A percentile compares a stretch with the other conserved stretches of the same genome.
Evolutionary conservation across 2,797 vertebrate genomes (phyloP).

Genomic region (Tragopan temminckii): DNA sequence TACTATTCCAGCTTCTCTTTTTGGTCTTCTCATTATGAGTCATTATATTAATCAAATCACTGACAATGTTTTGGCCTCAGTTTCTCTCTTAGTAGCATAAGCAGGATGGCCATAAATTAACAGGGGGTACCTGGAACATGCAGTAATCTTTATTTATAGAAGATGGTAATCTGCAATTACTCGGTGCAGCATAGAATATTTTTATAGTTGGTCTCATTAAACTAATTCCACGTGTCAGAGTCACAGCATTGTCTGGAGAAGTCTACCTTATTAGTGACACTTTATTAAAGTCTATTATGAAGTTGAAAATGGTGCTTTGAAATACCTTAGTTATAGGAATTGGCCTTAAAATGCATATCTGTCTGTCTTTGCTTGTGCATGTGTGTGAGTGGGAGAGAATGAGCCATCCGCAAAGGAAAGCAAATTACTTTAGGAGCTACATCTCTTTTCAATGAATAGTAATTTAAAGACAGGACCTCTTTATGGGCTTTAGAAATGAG

Average conservation of each 20-base stretch:
- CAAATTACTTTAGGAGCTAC: conserved; percentile 1
- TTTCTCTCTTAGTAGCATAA: background rate
- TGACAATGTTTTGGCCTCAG: background rate
- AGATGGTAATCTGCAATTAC: background rate
- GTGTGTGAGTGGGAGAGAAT: background rate
- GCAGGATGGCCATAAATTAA: background rate
- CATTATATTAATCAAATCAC: background rate
- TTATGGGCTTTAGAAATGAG: conserved; percentile 36
- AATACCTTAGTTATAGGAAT: background rate
- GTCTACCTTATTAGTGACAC: background rate
- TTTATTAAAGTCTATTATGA: background rate
- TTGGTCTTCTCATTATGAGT: background rate
- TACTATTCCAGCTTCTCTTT: background rate
- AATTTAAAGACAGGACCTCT: conserved; percentile 63
- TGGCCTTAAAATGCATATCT: background rate
- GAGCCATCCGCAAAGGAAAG: background rate
- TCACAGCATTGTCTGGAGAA: background rate
- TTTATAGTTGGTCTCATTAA: background rate
- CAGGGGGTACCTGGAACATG: background rate
- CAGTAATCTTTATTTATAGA: background rate
- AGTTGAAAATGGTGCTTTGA: background rate
- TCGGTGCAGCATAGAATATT: background rate
- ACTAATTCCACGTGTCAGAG: background rate
- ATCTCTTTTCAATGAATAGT: conserved; percentile 32
- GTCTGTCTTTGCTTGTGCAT: background rate